Evolutionary conservation across 2,888 invertebrate genomes (phyloP), one percentile per base, ranked within the genome.

Genomic region (Drosophila cyrtoloma): DNA sequence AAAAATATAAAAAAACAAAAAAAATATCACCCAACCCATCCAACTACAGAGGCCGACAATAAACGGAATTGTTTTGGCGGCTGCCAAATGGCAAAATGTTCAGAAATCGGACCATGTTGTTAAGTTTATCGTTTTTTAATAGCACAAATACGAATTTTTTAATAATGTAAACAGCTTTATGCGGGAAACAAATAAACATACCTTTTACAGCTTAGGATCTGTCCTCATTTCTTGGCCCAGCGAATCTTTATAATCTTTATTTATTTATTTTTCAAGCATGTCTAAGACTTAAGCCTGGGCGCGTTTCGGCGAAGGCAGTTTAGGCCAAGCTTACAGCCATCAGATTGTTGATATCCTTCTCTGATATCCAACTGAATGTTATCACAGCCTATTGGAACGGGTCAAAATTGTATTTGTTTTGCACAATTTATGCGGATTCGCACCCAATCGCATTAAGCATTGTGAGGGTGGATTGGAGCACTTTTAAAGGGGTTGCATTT

Each of bases 31-130:
- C 9, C 2, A 9, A 10, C 51, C 9, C 50, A 50, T 19, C 5
- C 19, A 51, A 19, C 9, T 22, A 1, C 22, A 42, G 14, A 12
- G 55, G 59, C 55, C 60, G 66, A 66, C 61, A 73, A 73, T 84
- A 84, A 81, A 73, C 59, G 77, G 55, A 81, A 81, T 81, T 84
- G 72, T 80, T 80, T 81, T 77, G 64, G 61, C 77, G 32, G 53
- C 52, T 70, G 60, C 42, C 37, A 62, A 52, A 57, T 61, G 51
- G 39, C 39, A 10, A 72, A 56, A 56, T 55, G 32, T 44, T 33
- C 12, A 10, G 19, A 30, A 55, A 53, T 50, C 42, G 32, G 28
- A 30, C 16, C 39, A 30, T 4, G 37, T 35, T 52, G 44, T 56
- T 32, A 55, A 33, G 22, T 60, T 55, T 55, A 70, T 51, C 6